Base-by-base conservation (phyloP, 2,888 invertebrate genomes). In the Chironomus riparius region DNA sequence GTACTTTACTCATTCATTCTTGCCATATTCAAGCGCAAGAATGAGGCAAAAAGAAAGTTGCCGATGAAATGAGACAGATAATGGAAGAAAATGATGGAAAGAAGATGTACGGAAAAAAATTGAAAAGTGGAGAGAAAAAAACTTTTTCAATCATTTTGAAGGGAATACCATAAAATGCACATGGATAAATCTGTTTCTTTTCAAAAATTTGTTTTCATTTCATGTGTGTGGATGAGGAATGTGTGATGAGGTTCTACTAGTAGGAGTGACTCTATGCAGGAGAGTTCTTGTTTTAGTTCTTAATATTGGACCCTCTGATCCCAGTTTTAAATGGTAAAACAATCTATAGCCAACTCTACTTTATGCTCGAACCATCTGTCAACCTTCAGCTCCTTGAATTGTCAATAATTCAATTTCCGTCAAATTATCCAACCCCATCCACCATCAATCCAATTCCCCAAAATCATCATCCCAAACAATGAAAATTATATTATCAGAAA, bases 101-200 rank as follows among this genome's bases (percentile, higher is more conserved):
- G 24, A n/a, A 10, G 50, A 50, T 56, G 18, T 15, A 50, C 1
- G 48, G 7, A 47, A 70, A 50, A 50, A 15, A 56, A 56, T 56
- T 18, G 5, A 56, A 56, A 15, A 56, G 15, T 10, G 38, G 38
- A 61, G 18, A 18, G 24, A 72, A 72, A 28, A 18, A 56, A 56
- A 56, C 56, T 72, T 72, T 72, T 72, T 72, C 72, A 72, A 72
- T 72, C 61, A 72, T 72, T 72, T 38, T 5, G 24, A 65, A 65
- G 4, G 65, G 56, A 65, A 65, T 24, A 24, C 72, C 38, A 68
- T 50, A 70, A 72, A 72, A 47, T 72, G 72, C 72, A 72, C 18
- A 50, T 28, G n/a, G 47, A 56, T 56, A 56, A 70, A 70, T 47
- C 56, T 50, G 61, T 72, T 62, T 62, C 38, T n/a, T 21, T 48